These are phyloP conservation scores for Meandrina meandrites DNA, from an alignment of 92 coral and sea anemone genomes.

Conservation along the genomic window DNA sequence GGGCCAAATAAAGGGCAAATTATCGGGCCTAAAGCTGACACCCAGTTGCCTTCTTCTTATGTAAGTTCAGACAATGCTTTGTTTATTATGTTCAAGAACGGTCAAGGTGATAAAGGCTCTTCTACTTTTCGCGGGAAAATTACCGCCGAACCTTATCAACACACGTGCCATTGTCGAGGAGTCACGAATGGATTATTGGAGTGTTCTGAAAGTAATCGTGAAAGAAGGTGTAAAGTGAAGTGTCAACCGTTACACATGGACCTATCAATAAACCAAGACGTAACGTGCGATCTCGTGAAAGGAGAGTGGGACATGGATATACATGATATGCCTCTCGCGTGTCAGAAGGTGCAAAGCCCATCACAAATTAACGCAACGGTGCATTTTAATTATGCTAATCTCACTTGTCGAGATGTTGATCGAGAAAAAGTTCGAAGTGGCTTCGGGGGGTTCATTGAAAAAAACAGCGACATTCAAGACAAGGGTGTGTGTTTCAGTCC, in stretches of 20 bases:
- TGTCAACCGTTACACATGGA: constrained; percentile 50
- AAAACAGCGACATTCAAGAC: constrained; percentile 12
- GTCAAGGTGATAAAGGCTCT: constrained; percentile 18
- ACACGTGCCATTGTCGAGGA: constrained; percentile 65
- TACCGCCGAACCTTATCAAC: constrained; percentile 36
- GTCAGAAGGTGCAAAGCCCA: constrained; percentile 44
- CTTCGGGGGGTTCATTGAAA: constrained; percentile 9
- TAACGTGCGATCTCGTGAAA: constrained; percentile 52
- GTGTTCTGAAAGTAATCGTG: constrained; percentile 45
- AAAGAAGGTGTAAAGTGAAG: constrained; percentile 52
- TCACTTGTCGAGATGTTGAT: constrained; percentile 32
- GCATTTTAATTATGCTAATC: constrained; percentile 36
- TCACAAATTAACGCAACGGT: constrained; percentile 15
- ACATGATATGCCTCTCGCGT: constrained; percentile 14
- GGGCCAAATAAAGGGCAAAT: background rate
- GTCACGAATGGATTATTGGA: constrained; percentile 57
- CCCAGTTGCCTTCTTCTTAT: constrained; percentile 10
- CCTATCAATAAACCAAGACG: constrained; percentile 28
- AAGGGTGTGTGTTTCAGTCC: constrained; percentile 38
- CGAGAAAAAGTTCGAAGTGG: background rate
- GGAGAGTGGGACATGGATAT: constrained; percentile 63
- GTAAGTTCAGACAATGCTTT: constrained; percentile 57
- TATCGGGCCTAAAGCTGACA: constrained; percentile 15
- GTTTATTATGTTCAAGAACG: constrained; percentile 40
- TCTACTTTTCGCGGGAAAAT: constrained; percentile 54